phyloP scores from a whole-genome alignment of 2,888 invertebrate genomes.

The Rhagonycha fulva region DNA sequence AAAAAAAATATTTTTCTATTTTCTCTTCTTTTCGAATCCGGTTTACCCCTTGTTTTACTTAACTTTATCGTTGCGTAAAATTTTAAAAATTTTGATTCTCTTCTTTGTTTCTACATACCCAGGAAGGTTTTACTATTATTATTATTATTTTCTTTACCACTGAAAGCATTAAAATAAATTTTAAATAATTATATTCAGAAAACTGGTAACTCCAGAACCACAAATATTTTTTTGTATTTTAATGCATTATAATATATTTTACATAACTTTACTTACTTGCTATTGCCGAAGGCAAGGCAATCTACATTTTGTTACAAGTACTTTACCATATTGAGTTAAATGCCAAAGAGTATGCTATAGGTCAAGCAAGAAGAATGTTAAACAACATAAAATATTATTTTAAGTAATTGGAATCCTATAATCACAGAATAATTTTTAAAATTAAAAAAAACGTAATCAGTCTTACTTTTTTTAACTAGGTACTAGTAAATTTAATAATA shows the following conservation, averaged over 20 bases:
- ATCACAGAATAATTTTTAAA: not conserved
- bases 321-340: slow-evolving; percentile 1
- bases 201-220: not conserved
- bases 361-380: not conserved
- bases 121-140: too few relatives aligned
- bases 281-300: slow-evolving; percentile 9
- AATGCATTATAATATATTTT: not conserved
- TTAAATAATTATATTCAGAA: not conserved
- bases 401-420: not conserved
- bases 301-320: slow-evolving; percentile 7
- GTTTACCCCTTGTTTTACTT: too few relatives aligned
- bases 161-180: not conserved
- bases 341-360: slow-evolving; percentile 14
- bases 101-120: too few relatives aligned
- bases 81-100: too few relatives aligned
- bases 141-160: too few relatives aligned
- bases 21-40: too few relatives aligned
- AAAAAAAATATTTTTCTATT: too few relatives aligned
- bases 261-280: not conserved
- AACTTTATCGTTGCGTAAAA: too few relatives aligned
- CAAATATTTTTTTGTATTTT: not conserved
- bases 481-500: too few relatives aligned
- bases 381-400: not conserved
- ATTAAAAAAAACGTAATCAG: too few relatives aligned
- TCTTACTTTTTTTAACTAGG: too few relatives aligned